phyloP scores from a whole-genome alignment of 2,797 vertebrate species.

The Fringilla coelebs region DNA sequence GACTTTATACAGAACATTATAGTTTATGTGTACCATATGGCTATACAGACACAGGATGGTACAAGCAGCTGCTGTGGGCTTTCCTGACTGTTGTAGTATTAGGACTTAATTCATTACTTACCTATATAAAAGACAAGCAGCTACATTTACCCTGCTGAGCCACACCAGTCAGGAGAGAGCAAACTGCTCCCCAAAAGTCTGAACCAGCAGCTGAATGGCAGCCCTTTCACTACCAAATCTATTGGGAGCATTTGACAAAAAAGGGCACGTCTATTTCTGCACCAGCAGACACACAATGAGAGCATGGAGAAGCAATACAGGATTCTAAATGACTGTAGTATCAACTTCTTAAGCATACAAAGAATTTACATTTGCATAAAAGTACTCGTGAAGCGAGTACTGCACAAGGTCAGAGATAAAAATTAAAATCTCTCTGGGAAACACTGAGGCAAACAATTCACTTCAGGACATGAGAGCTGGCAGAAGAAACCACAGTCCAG shows the following conservation, averaged over 20 bases:
- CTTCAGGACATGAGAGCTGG: background rate
- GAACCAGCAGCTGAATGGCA: background rate
- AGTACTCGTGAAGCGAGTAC: background rate
- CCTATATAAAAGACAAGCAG: constrained; percentile 4
- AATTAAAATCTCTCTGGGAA: background rate
- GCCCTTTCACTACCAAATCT: background rate
- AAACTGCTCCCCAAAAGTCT: constrained; percentile 1
- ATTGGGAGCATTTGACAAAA: constrained; percentile 23
- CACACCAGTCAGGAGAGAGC: background rate
- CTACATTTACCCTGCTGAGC: constrained; percentile 16
- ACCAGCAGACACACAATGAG: background rate
- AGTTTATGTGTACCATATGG: background rate
- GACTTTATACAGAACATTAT: constrained; percentile 2
- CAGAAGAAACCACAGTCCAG: background rate
- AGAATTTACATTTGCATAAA: constrained; percentile 46
- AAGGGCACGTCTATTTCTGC: constrained; percentile 24
- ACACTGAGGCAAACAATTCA: constrained; percentile 7
- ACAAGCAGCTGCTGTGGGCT: constrained; percentile 45
- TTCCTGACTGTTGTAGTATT: background rate
- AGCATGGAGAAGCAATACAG: constrained; percentile 12
- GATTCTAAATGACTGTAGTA: constrained; percentile 24
- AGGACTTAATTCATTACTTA: background rate
- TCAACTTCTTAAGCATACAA: constrained; percentile 50
- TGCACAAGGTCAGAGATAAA: constrained; percentile 15
- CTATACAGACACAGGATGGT: background rate